Conservation (phyloP, 2,797 vertebrate species). For the Ara ararauna region DNA sequence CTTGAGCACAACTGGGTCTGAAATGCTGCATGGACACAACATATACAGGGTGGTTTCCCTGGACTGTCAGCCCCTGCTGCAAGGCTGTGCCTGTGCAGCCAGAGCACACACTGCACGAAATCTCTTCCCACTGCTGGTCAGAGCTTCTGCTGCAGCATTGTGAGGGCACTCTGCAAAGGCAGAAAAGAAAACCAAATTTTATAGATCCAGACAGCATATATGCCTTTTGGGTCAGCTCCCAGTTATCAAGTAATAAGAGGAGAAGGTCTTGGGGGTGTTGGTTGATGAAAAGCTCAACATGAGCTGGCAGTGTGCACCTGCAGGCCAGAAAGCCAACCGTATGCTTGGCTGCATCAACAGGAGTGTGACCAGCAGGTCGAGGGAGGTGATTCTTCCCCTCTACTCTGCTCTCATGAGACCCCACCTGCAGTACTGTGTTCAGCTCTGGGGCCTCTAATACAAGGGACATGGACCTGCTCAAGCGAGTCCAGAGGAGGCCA, state of each 20-base stretch:
- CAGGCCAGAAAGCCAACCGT: no score
- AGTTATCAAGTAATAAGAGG: neutral
- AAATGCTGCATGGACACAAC: fast-evolving
- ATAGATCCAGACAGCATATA: neutral
- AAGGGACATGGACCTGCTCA: neutral
- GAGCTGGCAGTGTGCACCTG: no score
- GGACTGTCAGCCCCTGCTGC: neutral
- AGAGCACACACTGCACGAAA: neutral
- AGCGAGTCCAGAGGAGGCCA: neutral
- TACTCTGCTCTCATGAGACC: no score
- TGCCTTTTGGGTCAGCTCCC: neutral
- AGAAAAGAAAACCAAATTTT: neutral
- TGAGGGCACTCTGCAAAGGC: neutral
- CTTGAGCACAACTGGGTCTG: neutral
- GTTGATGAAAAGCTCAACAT: neutral
- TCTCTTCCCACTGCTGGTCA: neutral
- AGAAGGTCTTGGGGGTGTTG: neutral
- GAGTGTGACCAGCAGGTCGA: no score
- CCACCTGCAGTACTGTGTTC: no score
- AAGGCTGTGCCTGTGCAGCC: neutral
- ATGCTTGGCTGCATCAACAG: no score
- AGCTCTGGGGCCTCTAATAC: neutral
- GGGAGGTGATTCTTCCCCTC: no score
- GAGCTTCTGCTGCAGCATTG: neutral
- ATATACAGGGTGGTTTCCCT: fast-evolving